These are phyloP conservation scores for Grallaria varia DNA, from an alignment of 2,113 vertebrate species.

Conservation along the genomic window DNA sequence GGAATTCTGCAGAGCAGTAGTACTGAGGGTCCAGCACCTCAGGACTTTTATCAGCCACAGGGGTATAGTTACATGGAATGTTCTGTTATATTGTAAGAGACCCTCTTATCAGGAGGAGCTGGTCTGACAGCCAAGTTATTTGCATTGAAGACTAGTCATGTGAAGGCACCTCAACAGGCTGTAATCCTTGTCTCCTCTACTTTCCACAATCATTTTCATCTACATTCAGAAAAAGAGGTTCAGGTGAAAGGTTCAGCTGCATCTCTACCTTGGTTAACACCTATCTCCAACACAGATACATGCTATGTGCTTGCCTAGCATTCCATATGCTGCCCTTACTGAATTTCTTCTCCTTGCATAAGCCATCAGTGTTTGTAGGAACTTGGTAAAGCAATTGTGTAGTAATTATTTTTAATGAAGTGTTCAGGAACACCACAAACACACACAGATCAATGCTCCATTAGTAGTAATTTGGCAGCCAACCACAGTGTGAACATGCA, in stretches of 20 bases:
- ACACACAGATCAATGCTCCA: rapidly evolving
- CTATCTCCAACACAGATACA: background rate
- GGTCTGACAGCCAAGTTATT: background rate
- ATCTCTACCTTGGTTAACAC: background rate
- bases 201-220: background rate
- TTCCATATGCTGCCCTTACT: background rate
- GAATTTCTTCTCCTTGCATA: no score
- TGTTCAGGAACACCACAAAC: background rate
- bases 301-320: no score
- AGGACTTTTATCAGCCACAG: no score
- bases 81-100: background rate
- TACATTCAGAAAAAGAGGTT: background rate
- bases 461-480: background rate
- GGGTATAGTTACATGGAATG: no score
- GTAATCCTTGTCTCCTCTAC: background rate
- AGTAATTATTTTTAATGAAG: background rate
- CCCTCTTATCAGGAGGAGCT: background rate
- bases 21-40: background rate
- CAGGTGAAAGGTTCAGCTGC: background rate
- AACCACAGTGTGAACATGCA: background rate
- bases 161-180: background rate
- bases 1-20: background rate
- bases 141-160: background rate
- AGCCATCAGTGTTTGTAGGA: background rate
- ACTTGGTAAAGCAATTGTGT: background rate